Conservation (phyloP, 2,888 invertebrate genomes). For the Pristionchus mayeri region DNA sequence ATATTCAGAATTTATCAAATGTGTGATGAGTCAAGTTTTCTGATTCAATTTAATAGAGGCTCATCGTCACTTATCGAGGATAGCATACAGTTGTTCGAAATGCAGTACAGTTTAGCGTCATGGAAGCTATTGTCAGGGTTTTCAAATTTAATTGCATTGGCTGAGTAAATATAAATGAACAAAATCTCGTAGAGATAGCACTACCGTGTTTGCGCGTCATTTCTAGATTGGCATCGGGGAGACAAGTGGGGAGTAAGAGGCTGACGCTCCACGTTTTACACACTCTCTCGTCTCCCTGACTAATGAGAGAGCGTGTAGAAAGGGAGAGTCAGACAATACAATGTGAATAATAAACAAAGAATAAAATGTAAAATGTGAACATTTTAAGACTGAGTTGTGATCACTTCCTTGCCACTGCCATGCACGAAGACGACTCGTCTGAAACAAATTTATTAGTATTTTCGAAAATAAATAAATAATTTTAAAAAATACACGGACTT, state of each 20-base stretch:
- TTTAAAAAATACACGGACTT: slow-evolving; percentile 79
- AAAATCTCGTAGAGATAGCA: slow-evolving; percentile 20
- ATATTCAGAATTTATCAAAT: too few relatives aligned
- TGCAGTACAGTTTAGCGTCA: slow-evolving; percentile 9
- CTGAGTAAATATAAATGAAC: too few relatives aligned
- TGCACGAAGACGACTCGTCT: slow-evolving; percentile 80
- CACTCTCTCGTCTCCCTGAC: too few relatives aligned
- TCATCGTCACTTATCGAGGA: neutral
- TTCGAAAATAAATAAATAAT: neutral
- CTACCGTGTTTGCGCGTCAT: neutral
- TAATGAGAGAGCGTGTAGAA: too few relatives aligned
- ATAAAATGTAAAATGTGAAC: neutral
- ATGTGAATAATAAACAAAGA: neutral
- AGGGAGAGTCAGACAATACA: too few relatives aligned
- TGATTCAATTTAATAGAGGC: too few relatives aligned
- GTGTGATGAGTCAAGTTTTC: too few relatives aligned
- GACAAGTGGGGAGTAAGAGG: neutral
- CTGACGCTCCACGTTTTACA: too few relatives aligned
- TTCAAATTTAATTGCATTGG: neutral
- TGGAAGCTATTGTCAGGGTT: slow-evolving; percentile 1
- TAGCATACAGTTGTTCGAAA: neutral
- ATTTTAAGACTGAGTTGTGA: slow-evolving; percentile 96
- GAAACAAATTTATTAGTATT: neutral
- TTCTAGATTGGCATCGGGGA: neutral
- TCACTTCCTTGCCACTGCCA: slow-evolving; percentile 97